Percentiles rank a stretch among this genome's conserved stretches.
Conservation (phyloP, 2,888 invertebrate genomes). For the Ormyrus labotus region DNA sequence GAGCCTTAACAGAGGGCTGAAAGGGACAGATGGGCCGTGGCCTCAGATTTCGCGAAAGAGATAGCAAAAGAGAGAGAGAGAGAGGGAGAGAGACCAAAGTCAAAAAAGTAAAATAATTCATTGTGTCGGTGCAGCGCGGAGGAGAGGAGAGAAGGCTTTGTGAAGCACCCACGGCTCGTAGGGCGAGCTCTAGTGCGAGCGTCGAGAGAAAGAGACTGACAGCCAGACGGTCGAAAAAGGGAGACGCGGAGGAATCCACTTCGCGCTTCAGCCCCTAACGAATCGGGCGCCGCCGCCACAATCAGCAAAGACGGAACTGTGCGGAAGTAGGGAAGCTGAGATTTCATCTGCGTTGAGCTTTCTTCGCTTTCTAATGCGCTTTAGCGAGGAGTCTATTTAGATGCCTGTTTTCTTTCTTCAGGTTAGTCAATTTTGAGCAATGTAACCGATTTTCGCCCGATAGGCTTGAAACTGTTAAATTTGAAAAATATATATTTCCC, state of each 20-base stretch:
- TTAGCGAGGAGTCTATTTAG: no score
- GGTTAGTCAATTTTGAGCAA: no score
- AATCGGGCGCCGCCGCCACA: conserved; percentile 16
- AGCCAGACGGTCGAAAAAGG: neutral
- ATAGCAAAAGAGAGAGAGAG: neutral
- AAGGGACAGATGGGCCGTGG: no score
- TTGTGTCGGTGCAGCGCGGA: neutral
- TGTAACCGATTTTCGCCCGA: no score
- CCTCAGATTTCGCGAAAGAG: neutral
- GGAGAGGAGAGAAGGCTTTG: neutral
- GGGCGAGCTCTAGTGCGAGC: neutral
- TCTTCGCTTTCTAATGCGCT: no score
- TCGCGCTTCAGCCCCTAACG: conserved; percentile 18
- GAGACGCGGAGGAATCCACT: conserved; percentile 5
- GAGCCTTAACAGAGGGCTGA: neutral
- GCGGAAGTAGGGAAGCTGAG: no score
- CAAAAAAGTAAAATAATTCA: conserved; percentile 25
- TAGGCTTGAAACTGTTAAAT: no score
- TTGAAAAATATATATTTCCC: no score
- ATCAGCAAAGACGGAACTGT: neutral
- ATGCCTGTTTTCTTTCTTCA: no score
- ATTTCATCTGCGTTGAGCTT: no score
- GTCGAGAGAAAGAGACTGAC: neutral
- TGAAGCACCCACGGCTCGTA: neutral
- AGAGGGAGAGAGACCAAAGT: neutral